Percentiles rank a stretch among this genome's conserved stretches.
These are phyloP conservation scores for Lophura swinhoii DNA, from an alignment of 2,797 vertebrate species.

Conservation along the genomic window DNA sequence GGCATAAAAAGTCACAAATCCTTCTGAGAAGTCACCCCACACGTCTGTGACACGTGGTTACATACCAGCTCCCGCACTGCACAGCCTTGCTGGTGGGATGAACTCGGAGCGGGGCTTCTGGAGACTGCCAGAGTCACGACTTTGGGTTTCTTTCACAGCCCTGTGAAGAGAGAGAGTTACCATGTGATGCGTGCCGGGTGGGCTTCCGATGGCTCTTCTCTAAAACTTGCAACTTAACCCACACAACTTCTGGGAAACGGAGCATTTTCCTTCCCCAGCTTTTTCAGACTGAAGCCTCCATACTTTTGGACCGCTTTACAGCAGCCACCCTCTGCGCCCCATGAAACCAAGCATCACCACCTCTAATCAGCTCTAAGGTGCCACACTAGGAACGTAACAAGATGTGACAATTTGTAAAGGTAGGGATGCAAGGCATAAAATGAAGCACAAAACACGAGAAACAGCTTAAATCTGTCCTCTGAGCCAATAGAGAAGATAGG, in stretches of 20 bases:
- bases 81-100: neutral
- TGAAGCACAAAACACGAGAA: neutral
- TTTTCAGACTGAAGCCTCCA: neutral
- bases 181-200: neutral
- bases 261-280: neutral
- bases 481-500: neutral
- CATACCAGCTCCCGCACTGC: neutral
- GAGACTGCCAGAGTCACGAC: slow-evolving; percentile 1
- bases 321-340: neutral
- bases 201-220: neutral
- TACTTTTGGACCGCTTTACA: neutral
- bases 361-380: neutral
- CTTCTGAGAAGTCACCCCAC: neutral
- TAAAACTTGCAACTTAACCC: slow-evolving; percentile 38
- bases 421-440: neutral
- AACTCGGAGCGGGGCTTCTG: neutral
- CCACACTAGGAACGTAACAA: neutral
- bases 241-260: neutral
- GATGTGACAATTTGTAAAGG: neutral
- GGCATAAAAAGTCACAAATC: neutral
- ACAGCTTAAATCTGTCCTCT: neutral
- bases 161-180: slow-evolving; percentile 11
- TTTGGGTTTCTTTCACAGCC: slow-evolving; percentile 20
- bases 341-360: neutral
- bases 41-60: accelerated